These are phyloP conservation scores for Mayetiola destructor DNA, from an alignment of 2,888 invertebrate genomes.

Conservation along the genomic window DNA sequence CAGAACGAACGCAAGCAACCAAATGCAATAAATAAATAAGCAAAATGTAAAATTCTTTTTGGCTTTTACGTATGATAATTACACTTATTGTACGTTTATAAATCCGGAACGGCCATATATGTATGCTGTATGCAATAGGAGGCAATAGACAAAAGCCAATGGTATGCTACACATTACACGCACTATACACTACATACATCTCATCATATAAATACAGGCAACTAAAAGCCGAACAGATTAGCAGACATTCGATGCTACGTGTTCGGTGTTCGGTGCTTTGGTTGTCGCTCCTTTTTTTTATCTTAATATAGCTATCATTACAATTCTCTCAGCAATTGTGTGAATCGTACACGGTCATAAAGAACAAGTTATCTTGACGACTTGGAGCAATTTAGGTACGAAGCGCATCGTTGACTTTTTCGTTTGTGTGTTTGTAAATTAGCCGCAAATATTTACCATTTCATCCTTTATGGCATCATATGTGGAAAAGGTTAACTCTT, in stretches of 20 bases:
- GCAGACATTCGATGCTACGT: too few relatives aligned
- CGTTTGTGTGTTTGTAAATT: not conserved
- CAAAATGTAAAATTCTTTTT: not conserved
- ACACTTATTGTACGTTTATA: not conserved
- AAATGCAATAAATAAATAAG: slow-evolving; percentile 7
- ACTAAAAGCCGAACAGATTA: too few relatives aligned
- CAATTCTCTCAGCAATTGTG: slow-evolving; percentile 2
- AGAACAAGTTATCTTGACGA: slow-evolving; percentile 1
- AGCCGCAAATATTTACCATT: not conserved
- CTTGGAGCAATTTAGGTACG: slow-evolving; percentile 2
- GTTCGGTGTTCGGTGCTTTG: too few relatives aligned
- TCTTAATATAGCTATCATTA: slow-evolving; percentile 8
- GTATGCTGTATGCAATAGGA: not conserved
- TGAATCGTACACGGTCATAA: slow-evolving; percentile 10
- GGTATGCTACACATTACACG: too few relatives aligned
- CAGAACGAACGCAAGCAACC: not conserved
- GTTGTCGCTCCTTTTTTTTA: too few relatives aligned
- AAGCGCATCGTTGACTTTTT: not conserved
- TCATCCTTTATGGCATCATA: not conserved
- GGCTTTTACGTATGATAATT: not conserved
- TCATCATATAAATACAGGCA: too few relatives aligned
- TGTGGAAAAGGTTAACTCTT: too few relatives aligned
- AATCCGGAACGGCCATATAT: not conserved
- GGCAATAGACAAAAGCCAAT: too few relatives aligned
- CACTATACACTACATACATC: too few relatives aligned